A percentile compares a stretch with the other conserved stretches of the same genome.
Evolutionary conservation across 2,113 vertebrate genomes (phyloP).

Genomic region (Odocoileus virginianus): DNA sequence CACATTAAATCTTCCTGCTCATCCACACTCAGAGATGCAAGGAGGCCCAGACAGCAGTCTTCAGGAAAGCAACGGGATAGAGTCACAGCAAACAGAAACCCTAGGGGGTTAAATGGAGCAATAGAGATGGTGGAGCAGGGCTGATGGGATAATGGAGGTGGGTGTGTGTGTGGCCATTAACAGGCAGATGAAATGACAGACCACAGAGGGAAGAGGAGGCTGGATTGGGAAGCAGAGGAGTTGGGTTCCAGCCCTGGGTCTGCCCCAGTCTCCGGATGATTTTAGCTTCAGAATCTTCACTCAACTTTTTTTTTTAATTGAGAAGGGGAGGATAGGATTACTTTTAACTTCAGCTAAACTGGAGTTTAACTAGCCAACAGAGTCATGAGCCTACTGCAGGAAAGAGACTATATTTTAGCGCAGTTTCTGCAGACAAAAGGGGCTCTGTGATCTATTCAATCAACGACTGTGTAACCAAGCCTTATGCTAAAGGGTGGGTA

Average conservation of each 20-base stretch:
- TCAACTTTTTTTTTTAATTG: neutral
- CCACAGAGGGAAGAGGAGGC: neutral
- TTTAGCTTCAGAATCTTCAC: neutral
- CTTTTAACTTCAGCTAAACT: neutral
- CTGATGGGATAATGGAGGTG: slow-evolving; percentile 41
- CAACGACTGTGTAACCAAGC: neutral
- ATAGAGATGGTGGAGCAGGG: neutral
- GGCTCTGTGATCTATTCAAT: neutral
- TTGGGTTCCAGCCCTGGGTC: neutral
- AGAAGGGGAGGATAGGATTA: neutral
- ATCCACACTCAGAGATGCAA: slow-evolving; percentile 30
- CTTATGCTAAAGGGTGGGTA: too few species aligned
- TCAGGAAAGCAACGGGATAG: neutral
- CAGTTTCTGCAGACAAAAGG: neutral
- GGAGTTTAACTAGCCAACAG: neutral
- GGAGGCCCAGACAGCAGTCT: slow-evolving; percentile 43
- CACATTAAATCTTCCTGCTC: slow-evolving; percentile 70
- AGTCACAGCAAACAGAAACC: slow-evolving; percentile 42
- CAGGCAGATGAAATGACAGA: slow-evolving; percentile 11
- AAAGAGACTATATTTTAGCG: neutral
- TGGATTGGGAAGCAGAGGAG: neutral
- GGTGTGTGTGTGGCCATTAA: neutral
- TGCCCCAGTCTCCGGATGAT: neutral
- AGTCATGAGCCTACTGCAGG: neutral
- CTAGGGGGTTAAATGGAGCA: slow-evolving; percentile 50